phyloP scores from a whole-genome alignment of 2,113 vertebrate genomes.

The Pongo pygmaeus region DNA sequence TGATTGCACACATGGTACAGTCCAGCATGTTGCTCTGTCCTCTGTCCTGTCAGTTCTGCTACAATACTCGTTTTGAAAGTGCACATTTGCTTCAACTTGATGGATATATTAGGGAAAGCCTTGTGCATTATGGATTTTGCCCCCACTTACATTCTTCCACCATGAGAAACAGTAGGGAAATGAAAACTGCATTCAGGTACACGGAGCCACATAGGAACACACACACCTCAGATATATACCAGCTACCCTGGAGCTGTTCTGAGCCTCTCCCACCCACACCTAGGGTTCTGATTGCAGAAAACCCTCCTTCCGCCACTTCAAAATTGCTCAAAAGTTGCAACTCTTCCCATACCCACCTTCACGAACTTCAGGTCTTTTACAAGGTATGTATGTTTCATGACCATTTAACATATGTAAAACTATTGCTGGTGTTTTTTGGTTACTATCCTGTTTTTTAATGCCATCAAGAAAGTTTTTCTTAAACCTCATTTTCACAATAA shows the following conservation, averaged over 20 bases:
- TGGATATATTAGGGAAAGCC: not conserved
- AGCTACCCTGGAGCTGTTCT: fast-evolving
- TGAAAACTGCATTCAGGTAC: not conserved
- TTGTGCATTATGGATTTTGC: not conserved
- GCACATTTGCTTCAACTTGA: not conserved
- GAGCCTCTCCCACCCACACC: not conserved
- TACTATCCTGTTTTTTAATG: not conserved
- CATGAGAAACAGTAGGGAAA: not conserved
- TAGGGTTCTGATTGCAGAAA: not conserved
- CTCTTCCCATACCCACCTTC: not conserved
- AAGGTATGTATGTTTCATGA: not conserved
- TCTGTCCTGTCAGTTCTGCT: not conserved
- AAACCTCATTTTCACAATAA: not conserved
- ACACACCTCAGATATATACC: not conserved
- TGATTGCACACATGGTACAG: not conserved
- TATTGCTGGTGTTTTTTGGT: not conserved
- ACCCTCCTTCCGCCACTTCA: not conserved
- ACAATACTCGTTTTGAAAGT: not conserved
- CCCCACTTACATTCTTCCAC: not conserved
- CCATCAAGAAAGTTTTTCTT: not conserved
- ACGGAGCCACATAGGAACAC: not conserved
- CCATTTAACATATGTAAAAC: not conserved
- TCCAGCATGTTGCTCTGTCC: not conserved
- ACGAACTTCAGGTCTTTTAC: not conserved
- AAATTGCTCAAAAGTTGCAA: not conserved